Evolutionary conservation across 2,888 invertebrate species (phyloP), one percentile per base, ranked within the genome.

Genomic region (Clanis bilineata): DNA sequence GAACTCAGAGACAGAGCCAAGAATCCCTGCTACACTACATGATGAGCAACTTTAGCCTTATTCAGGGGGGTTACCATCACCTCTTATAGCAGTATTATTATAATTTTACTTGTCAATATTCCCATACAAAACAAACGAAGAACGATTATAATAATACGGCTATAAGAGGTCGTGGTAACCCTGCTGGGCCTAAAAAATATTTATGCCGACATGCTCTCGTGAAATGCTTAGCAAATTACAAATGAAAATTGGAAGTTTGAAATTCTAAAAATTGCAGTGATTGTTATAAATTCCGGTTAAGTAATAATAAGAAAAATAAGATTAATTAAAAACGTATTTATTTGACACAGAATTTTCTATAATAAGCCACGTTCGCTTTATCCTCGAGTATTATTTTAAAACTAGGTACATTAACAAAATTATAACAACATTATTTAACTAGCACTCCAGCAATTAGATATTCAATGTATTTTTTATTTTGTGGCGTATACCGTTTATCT

Each of bases 1-100:
- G 74, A 79, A 45, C 65, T 79, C 1, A 62, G 79, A 2, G 67
- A 79, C 1, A 72, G 66, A 22, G 73, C 70, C 0, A 64, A 62
- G 4, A 62, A 70, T 38, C 77, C 74, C 3, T 76, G 68, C 38
- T 36, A 45, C 7, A 61, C 59, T 51, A 61, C 28, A n/a, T 51
- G 12, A 36, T 36, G 12, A 36, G 2, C 36, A 36, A 12, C 36
- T 12, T 9, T 1, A 9, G 36, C 12, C 12, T 36, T 36, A 36
- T 12, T 36, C 12, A 6, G 9, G 32, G n/a, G n/a, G n/a, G n/a
- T n/a, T n/a, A n/a, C n/a, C n/a, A n/a, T n/a, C n/a, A n/a, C n/a
- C n/a, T n/a, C n/a, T n/a, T n/a, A n/a, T n/a, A n/a, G n/a, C n/a
- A n/a, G n/a, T n/a, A n/a, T n/a, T n/a, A n/a, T n/a, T n/a, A n/a